These are phyloP conservation scores for Anaspis maculata DNA, from an alignment of 2,888 invertebrate species.

Conservation along the genomic window DNA sequence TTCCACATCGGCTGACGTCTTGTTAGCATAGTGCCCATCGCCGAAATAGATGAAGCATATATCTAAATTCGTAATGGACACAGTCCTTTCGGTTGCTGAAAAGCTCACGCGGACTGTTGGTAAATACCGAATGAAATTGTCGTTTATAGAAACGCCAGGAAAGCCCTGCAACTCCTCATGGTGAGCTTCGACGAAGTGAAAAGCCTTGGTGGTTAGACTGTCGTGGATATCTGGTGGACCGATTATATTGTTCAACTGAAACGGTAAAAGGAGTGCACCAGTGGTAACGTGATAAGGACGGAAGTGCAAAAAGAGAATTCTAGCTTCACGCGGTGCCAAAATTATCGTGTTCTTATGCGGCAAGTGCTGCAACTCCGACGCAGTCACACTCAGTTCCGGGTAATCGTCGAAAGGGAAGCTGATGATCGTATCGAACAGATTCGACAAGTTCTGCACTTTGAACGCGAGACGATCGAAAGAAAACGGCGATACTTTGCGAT, in stretches of 20 bases:
- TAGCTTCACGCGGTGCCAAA: slow-evolving; percentile 26
- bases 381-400: slow-evolving; percentile 34
- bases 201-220: no score
- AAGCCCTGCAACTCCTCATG: no score
- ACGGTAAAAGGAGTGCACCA: no score
- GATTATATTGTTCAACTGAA: no score
- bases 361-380: slow-evolving; percentile 15
- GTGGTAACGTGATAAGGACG: slow-evolving; percentile 41
- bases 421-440: slow-evolving; percentile 21
- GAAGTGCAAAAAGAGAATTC: slow-evolving; percentile 38
- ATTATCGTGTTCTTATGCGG: slow-evolving; percentile 13
- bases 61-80: not conserved
- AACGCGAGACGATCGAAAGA: slow-evolving; percentile 30
- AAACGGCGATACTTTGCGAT: slow-evolving; percentile 41
- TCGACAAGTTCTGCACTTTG: slow-evolving; percentile 30
- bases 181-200: no score
- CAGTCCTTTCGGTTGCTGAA: not conserved
- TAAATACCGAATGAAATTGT: no score
- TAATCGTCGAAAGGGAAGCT: slow-evolving; percentile 33
- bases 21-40: not conserved
- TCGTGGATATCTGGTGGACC: no score
- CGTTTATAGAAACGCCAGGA: no score
- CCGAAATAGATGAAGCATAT: not conserved
- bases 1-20: not conserved
- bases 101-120: no score